Conservation (phyloP, 2,888 invertebrate genomes). For the Notodonta dromedarius region DNA sequence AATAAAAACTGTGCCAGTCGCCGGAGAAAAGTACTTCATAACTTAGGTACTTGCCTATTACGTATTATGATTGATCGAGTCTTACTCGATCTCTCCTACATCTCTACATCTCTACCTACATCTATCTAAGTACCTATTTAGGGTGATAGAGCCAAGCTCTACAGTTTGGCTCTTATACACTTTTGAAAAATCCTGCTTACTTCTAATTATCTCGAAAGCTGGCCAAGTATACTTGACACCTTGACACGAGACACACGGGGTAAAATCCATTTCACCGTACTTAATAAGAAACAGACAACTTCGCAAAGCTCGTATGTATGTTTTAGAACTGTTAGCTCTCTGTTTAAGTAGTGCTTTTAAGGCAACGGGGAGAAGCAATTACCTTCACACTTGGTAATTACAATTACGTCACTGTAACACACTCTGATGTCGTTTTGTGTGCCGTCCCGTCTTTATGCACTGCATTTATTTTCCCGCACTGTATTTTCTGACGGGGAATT, state of each 20-base stretch:
- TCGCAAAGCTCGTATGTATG: conserved; percentile 19
- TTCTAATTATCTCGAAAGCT: neutral
- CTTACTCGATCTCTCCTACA: too few species aligned
- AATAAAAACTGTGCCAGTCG: neutral
- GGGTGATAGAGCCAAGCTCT: too few species aligned
- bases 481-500: neutral
- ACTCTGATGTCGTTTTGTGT: conserved; percentile 43
- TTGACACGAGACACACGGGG: conserved; percentile 1
- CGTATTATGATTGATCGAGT: conserved; percentile 1
- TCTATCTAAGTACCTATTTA: too few species aligned
- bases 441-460: conserved; percentile 22
- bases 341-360: conserved; percentile 50
- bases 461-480: conserved; percentile 8
- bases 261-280: conserved; percentile 11
- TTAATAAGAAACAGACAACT: conserved; percentile 25
- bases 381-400: conserved; percentile 55
- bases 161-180: too few species aligned
- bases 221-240: neutral
- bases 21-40: neutral
- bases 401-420: conserved; percentile 47
- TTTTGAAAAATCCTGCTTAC: neutral
- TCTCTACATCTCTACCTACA: too few species aligned
- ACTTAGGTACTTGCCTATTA: neutral
- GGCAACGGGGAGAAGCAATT: conserved; percentile 51
- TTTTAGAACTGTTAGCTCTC: conserved; percentile 39